Base-by-base conservation (phyloP, 2,888 invertebrate genomes). In the Rhogogaster chlorosoma region DNA sequence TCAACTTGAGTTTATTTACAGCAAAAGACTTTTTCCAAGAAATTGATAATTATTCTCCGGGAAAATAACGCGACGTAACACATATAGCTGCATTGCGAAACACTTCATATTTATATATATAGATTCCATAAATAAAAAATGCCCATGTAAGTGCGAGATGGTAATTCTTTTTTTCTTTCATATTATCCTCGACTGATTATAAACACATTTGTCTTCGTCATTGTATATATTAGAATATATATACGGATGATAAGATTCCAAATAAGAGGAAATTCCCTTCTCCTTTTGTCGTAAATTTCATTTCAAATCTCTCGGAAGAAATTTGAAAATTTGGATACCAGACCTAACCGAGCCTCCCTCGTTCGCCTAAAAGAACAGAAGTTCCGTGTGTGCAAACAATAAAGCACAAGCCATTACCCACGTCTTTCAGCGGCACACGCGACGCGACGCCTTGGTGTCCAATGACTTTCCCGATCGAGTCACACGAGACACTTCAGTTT, bases 361-460 rank as follows among this genome's bases (percentile, higher is more conserved):
- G 6, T 53, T 53, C n/a, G 10, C 53, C n/a, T 53, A 53, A n/a
- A 53, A 77, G 61, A 80, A 80, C 78, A 85, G 85, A 83, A 53
- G 82, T 70, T 83, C 57, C 83, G 49, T 83, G 73, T 73, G 83
- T 71, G 73, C 82, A 84, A 49, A 67, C 78, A 70, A 86, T 91
- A 92, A 92, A 90, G 92, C 90, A 92, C 89, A 89, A 91, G 87
- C 92, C 92, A 93, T 92, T 92, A 93, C 91, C 90, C 89, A 89
- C 91, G 90, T 90, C 89, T 86, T 89, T 87, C 87, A 84, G 80
- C 88, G 90, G 89, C 90, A 90, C 90, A 91, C 91, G 91, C 91
- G 90, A 91, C 91, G 91, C 91, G 90, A 92, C 89, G 88, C 88
- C 85, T 84, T 87, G 90, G 90, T 92, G 90, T 93, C 92, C 90